Evolutionary conservation across 2,113 vertebrate species (phyloP).

Genomic region (Saguinus imperator): DNA sequence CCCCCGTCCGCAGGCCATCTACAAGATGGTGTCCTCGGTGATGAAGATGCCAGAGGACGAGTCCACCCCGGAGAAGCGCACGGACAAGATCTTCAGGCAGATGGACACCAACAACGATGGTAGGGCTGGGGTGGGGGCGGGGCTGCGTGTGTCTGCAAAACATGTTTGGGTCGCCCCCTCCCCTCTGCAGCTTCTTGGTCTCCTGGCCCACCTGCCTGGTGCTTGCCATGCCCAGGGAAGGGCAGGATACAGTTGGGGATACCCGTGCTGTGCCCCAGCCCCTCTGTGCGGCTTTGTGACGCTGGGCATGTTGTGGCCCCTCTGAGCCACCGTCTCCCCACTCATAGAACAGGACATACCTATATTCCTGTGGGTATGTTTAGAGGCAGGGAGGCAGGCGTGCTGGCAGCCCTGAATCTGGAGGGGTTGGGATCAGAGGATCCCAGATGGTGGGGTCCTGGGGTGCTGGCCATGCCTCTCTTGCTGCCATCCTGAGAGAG

Average conservation of each 20-base stretch:
- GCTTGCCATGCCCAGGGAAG: not conserved
- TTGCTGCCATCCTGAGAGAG: too few relatives aligned
- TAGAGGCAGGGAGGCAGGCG: not conserved
- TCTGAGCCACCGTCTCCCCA: accelerated
- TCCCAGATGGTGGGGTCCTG: not conserved
- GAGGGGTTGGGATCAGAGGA: not conserved
- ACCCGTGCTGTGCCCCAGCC: accelerated
- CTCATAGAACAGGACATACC: not conserved
- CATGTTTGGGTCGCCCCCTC: accelerated
- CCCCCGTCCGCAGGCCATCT: constrained; percentile 84
- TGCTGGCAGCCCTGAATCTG: not conserved
- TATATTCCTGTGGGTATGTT: accelerated
- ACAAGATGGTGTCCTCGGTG: constrained; percentile 91
- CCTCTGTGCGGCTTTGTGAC: not conserved
- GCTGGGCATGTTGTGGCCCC: not conserved
- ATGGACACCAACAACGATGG: constrained; percentile 93
- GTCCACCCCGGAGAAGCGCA: constrained; percentile 91
- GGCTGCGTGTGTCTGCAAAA: accelerated
- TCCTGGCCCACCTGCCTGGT: accelerated
- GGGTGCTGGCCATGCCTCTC: not conserved
- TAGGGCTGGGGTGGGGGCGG: constrained; percentile 39
- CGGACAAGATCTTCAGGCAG: constrained; percentile 93
- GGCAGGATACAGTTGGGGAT: not conserved
- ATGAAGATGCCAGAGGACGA: constrained; percentile 92
- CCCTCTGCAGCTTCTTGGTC: not conserved